These are phyloP conservation scores for Phenganax marumi DNA, from an alignment of 92 coral and sea anemone species.

Conservation along the genomic window DNA sequence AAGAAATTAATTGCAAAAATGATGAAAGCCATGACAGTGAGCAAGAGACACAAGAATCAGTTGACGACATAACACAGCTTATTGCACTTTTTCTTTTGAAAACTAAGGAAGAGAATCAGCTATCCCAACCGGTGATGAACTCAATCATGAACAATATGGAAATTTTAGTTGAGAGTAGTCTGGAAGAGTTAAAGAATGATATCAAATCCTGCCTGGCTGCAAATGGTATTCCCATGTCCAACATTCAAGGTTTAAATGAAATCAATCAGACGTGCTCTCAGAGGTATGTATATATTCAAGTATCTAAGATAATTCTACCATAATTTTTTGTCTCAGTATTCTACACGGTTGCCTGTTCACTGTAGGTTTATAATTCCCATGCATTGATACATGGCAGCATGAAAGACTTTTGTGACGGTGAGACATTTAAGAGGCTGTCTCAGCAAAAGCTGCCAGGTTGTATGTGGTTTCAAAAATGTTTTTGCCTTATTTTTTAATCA, in stretches of 20 bases:
- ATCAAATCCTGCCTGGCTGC: constrained; percentile 42
- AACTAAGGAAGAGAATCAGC: constrained; percentile 64
- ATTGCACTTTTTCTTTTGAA: constrained; percentile 65
- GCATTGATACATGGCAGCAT: constrained; percentile 42
- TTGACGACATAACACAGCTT: constrained; percentile 53
- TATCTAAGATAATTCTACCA: neutral
- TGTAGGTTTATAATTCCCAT: too few species aligned
- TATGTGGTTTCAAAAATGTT: too few species aligned
- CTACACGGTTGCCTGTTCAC: too few species aligned
- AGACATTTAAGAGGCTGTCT: constrained; percentile 41
- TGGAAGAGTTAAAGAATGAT: constrained; percentile 45
- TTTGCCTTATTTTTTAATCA: too few species aligned
- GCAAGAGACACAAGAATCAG: constrained; percentile 18
- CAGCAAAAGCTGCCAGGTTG: too few species aligned
- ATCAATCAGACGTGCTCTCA: constrained; percentile 62
- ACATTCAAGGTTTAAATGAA: constrained; percentile 53
- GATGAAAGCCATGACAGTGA: constrained; percentile 34
- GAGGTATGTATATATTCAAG: constrained; percentile 48
- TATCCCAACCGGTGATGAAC: constrained; percentile 51
- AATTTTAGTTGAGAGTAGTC: constrained; percentile 49
- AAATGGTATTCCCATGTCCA: constrained; percentile 42
- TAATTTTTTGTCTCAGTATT: too few species aligned
- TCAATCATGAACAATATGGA: constrained; percentile 54
- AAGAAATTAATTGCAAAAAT: too few species aligned
- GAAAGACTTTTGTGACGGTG: constrained; percentile 68